A percentile compares a stretch with the other conserved stretches of the same genome.
These are phyloP conservation scores for Nomia melanderi DNA, from an alignment of 1,140 invertebrate genomes.

Conservation along the genomic window DNA sequence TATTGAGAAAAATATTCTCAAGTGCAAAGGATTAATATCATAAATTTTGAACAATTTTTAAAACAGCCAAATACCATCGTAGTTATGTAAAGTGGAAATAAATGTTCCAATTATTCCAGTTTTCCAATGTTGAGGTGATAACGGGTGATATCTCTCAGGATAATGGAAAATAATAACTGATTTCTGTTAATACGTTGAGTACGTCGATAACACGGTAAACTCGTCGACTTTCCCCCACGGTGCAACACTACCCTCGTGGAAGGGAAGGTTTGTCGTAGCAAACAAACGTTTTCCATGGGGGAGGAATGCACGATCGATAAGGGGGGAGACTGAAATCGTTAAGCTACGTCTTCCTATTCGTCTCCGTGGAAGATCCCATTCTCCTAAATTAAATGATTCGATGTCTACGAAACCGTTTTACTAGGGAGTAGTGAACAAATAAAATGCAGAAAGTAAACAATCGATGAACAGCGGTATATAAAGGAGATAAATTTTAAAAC, in stretches of 20 bases:
- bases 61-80: too few relatives aligned
- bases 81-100: too few relatives aligned
- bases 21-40: too few relatives aligned
- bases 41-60: too few relatives aligned
- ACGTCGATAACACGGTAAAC: background rate
- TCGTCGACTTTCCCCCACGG: background rate
- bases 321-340: conserved; percentile 25
- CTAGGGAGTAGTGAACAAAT: too few relatives aligned
- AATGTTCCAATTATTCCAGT: too few relatives aligned
- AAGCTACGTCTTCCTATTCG: background rate
- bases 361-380: background rate
- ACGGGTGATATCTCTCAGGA: too few relatives aligned
- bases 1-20: too few relatives aligned
- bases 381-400: background rate
- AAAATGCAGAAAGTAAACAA: too few relatives aligned
- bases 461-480: too few relatives aligned
- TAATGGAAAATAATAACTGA: background rate
- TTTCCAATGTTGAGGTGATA: too few relatives aligned
- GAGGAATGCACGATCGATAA: conserved; percentile 54
- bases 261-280: conserved; percentile 29
- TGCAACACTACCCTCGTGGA: background rate
- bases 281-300: conserved; percentile 43
- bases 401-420: background rate
- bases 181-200: conserved; percentile 7
- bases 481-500: too few relatives aligned